A percentile compares a stretch with the other conserved stretches of the same genome.
Evolutionary conservation across 2,113 vertebrate species (phyloP).

Genomic region (Pygathrix nemaeus): DNA sequence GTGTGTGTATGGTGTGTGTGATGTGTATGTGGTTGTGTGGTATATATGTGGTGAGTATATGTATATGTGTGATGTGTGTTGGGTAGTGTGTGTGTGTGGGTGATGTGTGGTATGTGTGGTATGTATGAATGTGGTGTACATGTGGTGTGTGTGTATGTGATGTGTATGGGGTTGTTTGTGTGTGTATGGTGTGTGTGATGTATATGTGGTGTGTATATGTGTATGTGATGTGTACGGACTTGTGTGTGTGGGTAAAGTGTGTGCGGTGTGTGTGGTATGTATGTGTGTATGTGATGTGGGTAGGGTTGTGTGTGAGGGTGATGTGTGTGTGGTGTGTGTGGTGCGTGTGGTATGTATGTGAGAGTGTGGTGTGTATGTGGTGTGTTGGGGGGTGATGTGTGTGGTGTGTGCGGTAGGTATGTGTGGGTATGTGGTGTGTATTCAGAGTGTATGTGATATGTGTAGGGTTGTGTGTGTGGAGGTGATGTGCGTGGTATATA

Average conservation of each 20-base stretch:
- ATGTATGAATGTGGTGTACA: background rate
- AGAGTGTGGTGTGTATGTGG: background rate
- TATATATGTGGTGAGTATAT: background rate
- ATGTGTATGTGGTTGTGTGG: too few species aligned
- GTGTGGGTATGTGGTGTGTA: background rate
- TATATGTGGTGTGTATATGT: background rate
- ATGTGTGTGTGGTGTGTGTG: too few species aligned
- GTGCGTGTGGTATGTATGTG: background rate
- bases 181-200: background rate
- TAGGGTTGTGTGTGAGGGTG: background rate
- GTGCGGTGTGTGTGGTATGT: background rate
- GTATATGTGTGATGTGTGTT: background rate
- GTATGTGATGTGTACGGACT: background rate
- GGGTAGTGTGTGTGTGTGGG: background rate
- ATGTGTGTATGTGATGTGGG: background rate
- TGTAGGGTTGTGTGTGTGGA: background rate
- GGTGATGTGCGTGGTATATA: too few species aligned
- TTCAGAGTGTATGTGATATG: background rate
- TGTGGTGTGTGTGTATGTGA: background rate
- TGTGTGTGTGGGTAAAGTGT: too few species aligned
- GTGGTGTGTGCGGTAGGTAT: background rate
- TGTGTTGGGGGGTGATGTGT: background rate
- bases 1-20: too few species aligned
- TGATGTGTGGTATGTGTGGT: too few species aligned
- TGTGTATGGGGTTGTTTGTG: background rate